phyloP scores from a whole-genome alignment of 2,113 vertebrate species.

The Ophiodon elongatus region DNA sequence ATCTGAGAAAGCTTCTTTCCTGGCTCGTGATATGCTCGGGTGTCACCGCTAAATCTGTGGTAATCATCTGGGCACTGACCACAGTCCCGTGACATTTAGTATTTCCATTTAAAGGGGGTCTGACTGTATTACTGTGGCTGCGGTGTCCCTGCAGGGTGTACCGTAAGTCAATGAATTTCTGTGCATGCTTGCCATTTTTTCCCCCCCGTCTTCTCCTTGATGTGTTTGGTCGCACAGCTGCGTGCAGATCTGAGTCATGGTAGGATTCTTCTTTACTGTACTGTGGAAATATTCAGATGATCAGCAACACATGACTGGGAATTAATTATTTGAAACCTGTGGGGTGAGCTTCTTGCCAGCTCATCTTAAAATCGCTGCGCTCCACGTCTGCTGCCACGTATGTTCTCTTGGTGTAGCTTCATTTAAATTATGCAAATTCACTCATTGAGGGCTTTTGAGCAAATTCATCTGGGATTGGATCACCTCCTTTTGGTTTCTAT shows the following conservation, averaged over 20 bases:
- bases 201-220: slow-evolving; percentile 28
- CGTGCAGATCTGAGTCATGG: slow-evolving; percentile 69
- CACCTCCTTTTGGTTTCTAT: slow-evolving; percentile 41
- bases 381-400: slow-evolving; percentile 56
- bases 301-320: slow-evolving; percentile 72
- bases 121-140: slow-evolving; percentile 54
- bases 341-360: slow-evolving; percentile 53
- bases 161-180: slow-evolving; percentile 34
- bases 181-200: slow-evolving; percentile 30
- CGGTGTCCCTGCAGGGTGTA: slow-evolving; percentile 60
- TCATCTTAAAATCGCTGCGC: slow-evolving; percentile 31
- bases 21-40: slow-evolving; percentile 42
- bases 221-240: slow-evolving; percentile 65
- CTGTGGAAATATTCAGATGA: slow-evolving; percentile 72
- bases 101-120: slow-evolving; percentile 62
- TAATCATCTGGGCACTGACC: slow-evolving; percentile 64
- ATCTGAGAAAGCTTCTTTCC: slow-evolving; percentile 30
- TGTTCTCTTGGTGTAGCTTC: slow-evolving; percentile 1
- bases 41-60: slow-evolving; percentile 46
- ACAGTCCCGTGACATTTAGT: slow-evolving; percentile 40
- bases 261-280: slow-evolving; percentile 45
- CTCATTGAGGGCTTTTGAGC: slow-evolving; percentile 46
- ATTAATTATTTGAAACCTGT: slow-evolving; percentile 63
- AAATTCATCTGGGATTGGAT: slow-evolving; percentile 37
- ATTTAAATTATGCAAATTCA: slow-evolving; percentile 52